A percentile compares a stretch with the other conserved stretches of the same genome.
phyloP scores from a whole-genome alignment of 1,140 invertebrate species.

The Listronotus oregonensis region DNA sequence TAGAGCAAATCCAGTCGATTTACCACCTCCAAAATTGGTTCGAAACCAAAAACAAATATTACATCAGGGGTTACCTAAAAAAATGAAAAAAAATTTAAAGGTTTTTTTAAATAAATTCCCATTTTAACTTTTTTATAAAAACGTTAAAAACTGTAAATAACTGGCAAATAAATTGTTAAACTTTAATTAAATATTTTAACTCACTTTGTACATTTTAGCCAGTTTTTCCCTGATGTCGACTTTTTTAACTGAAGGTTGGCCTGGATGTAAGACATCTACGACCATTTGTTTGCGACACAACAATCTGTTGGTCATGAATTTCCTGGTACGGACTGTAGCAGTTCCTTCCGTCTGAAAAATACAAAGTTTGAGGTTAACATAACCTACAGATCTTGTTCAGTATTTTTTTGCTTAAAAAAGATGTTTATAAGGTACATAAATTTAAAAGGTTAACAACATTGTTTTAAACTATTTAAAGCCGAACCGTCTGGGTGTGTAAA shows the following conservation, averaged over 20 bases:
- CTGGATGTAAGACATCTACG: slow-evolving; percentile 95
- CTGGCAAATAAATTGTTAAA: too few species aligned
- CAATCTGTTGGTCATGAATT: slow-evolving; percentile 99
- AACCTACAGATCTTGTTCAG: too few species aligned
- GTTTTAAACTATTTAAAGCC: too few species aligned
- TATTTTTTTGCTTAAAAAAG: too few species aligned
- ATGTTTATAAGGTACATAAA: too few species aligned
- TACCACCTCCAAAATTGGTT: slow-evolving; percentile 98
- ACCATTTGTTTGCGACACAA: slow-evolving; percentile 99
- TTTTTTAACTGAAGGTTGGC: slow-evolving; percentile 93
- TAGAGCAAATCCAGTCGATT: slow-evolving; percentile 95
- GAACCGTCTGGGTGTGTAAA: too few species aligned
- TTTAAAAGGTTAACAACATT: too few species aligned
- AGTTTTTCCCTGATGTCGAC: slow-evolving; percentile 96
- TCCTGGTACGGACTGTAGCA: slow-evolving; percentile 94
- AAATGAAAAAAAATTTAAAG: slow-evolving; percentile 13
- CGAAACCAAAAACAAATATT: slow-evolving; percentile 97
- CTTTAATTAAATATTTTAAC: slow-evolving; percentile 11
- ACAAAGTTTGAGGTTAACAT: slow-evolving; percentile 11
- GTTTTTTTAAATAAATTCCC: too few species aligned
- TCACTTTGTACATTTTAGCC: slow-evolving; percentile 93
- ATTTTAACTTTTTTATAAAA: neutral
- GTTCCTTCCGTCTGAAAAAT: slow-evolving; percentile 59
- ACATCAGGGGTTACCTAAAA: slow-evolving; percentile 89
- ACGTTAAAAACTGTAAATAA: slow-evolving; percentile 16